Percentiles rank a stretch among this genome's conserved stretches.
Conservation (phyloP, 2,888 invertebrate genomes). For the Limnephilus lunatus region DNA sequence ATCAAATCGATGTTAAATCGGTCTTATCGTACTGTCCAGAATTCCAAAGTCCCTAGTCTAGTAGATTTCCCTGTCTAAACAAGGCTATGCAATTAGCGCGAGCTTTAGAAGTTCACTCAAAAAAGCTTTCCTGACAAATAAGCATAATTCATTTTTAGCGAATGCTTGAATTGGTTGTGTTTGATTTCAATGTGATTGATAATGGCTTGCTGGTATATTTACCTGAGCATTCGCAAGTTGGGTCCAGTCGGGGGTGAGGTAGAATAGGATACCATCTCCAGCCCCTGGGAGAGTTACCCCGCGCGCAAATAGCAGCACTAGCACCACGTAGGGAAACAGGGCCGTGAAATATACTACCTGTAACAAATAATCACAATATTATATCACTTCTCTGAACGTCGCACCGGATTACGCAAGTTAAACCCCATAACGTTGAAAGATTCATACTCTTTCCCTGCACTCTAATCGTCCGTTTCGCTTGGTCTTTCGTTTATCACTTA, state of each 20-base stretch:
- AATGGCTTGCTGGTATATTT: conserved; percentile 32
- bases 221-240: conserved; percentile 85
- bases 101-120: neutral
- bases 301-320: conserved; percentile 86
- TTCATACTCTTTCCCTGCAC: neutral
- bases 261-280: conserved; percentile 86
- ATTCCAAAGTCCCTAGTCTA: too few species aligned
- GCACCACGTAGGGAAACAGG: conserved; percentile 85
- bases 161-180: neutral
- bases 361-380: neutral
- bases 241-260: conserved; percentile 87
- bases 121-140: neutral
- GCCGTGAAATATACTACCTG: conserved; percentile 87
- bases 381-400: neutral
- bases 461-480: too few species aligned
- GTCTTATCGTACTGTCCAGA: too few species aligned
- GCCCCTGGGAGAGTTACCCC: conserved; percentile 90
- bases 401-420: neutral
- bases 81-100: neutral
- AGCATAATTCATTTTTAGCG: neutral
- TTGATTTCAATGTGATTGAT: neutral
- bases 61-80: neutral
- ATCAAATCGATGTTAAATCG: too few species aligned
- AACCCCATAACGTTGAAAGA: neutral
- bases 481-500: too few species aligned